A percentile compares a stretch with the other conserved stretches of the same genome.
Evolutionary conservation across 2,888 invertebrate genomes (phyloP).

Genomic region (Drosophila anceps): DNA sequence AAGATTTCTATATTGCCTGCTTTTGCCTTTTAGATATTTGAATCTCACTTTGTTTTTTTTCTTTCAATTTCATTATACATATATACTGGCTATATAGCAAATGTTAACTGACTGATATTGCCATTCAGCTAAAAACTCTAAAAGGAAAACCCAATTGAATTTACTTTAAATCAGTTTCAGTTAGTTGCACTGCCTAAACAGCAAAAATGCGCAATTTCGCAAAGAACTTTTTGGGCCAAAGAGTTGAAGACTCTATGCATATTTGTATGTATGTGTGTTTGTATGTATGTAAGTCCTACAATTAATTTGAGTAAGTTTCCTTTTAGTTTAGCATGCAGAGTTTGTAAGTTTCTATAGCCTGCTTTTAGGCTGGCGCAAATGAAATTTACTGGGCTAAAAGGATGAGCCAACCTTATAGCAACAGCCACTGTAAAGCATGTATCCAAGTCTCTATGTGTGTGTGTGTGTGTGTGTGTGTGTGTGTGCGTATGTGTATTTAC

Average conservation of each 20-base stretch:
- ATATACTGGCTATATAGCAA: background rate
- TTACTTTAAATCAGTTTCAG: conserved; percentile 6
- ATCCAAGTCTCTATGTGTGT: background rate
- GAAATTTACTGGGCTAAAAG: conserved; percentile 38
- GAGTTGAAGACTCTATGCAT: background rate
- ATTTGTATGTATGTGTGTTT: conserved; percentile 7
- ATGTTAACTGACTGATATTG: background rate
- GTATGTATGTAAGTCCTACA: conserved; percentile 18
- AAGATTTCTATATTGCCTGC: too few species aligned
- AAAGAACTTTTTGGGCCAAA: conserved; percentile 6
- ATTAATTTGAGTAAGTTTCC: conserved; percentile 69
- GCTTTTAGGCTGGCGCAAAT: conserved; percentile 52
- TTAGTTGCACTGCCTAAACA: conserved; percentile 14
- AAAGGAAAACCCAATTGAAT: conserved; percentile 1
- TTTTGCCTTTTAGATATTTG: too few species aligned
- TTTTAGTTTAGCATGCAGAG: conserved; percentile 24
- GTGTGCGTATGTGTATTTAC: conserved; percentile 38
- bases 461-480: too few species aligned
- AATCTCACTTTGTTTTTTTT: too few species aligned
- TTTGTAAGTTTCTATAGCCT: conserved; percentile 35
- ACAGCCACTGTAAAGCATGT: conserved; percentile 16
- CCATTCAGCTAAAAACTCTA: background rate
- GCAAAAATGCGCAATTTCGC: background rate
- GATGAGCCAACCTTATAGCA: conserved; percentile 15
- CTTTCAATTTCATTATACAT: too few species aligned